Evolutionary conservation across 2,113 vertebrate genomes (phyloP), one percentile per base, ranked within the genome.

Genomic region (Lepisosteus oculatus): DNA sequence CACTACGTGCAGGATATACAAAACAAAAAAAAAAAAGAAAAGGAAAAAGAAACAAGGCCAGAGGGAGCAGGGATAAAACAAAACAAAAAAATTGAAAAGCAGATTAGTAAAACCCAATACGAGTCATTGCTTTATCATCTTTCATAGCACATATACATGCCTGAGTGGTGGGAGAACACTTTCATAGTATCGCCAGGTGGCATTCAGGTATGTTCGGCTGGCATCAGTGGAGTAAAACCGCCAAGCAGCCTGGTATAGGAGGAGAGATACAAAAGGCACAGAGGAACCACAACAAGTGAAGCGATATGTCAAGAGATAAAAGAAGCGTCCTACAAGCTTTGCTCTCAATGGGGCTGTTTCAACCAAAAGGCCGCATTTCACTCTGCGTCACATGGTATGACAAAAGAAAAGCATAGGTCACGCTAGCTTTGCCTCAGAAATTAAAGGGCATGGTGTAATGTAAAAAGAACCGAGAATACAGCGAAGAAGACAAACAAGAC

Each of bases 1-100:
- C 97, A 98, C 97, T 99, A 94, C 89, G 91, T 88, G 91, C 85
- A 91, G 90, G 91, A 93, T 86, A 86, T 75, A 86, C 69, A 82
- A 85, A 88, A 87, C 43, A 65, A 62, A 43, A 65, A 61, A 65
- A 61, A 44, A 29, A 61, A 73, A 8, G 82, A 79, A 85, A 78
- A 67, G 83, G 5, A 51, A 63, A 63, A 76, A 72, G 70, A 63
- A 76, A 72, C 74, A 72, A 77, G 74, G 76, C 66, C 72, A 61
- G 75, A 43, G 84, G 89, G 86, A 83, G 81, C 85, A 83, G 80
- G 84, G 81, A 62, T 67, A 71, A 67, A 72, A 68, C 55, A 75
- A 78, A 72, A 79, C 61, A 72, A 71, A 73, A 69, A 88, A 61
- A 76, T 77, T 74, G 75, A 78, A 90, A 94, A 87, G 88, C 82